A percentile compares a stretch with the other conserved stretches of the same genome.
Conservation (phyloP, 2,113 vertebrate species). For the Aegotheles bennettii region DNA sequence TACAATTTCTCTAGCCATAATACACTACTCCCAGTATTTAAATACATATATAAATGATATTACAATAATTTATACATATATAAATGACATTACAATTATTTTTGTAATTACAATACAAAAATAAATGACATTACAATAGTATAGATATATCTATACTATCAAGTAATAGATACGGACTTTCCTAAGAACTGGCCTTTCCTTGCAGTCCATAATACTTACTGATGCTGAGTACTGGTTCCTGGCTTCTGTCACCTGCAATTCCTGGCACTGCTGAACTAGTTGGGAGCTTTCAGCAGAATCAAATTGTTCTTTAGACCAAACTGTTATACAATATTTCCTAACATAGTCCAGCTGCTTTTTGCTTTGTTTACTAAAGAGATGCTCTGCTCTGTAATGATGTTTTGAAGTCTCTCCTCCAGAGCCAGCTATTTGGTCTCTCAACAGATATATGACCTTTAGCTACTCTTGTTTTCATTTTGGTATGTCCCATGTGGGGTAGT, state of each 20-base stretch:
- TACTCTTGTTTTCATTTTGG: background rate
- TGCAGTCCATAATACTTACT: background rate
- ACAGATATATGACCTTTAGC: background rate
- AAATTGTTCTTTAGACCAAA: background rate
- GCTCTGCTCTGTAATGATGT: background rate
- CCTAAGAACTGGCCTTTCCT: background rate
- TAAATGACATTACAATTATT: background rate
- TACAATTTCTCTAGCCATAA: background rate
- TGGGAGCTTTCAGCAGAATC: background rate
- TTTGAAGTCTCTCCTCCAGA: background rate
- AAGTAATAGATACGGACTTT: background rate
- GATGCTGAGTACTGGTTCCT: background rate
- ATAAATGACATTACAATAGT: background rate
- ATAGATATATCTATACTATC: no score
- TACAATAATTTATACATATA: background rate
- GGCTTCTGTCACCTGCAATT: background rate
- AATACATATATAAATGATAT: background rate
- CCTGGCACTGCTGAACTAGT: background rate
- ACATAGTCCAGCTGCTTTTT: background rate
- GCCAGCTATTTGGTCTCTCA: background rate
- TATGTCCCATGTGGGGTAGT: rapidly evolving
- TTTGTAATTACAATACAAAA: no score
- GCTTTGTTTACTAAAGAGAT: background rate
- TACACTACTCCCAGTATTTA: background rate
- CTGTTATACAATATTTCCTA: background rate